Conservation (phyloP, 2,888 invertebrate species). For the Sabatieria punctata region DNA sequence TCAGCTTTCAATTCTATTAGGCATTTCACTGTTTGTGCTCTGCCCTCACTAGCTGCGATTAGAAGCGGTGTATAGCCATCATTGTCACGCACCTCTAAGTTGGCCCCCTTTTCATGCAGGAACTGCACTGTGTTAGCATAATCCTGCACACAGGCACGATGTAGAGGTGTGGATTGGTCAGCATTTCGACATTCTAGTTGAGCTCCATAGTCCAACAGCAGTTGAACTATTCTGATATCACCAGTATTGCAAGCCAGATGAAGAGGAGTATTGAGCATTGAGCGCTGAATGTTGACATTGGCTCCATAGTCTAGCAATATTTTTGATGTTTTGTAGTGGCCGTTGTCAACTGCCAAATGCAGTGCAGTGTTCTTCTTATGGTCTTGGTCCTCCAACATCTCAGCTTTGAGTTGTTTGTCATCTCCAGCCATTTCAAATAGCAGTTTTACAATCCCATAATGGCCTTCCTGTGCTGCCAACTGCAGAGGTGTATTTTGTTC, state of each 20-base stretch:
- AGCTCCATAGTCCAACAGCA: conserved; percentile 32
- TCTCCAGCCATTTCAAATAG: conserved; percentile 26
- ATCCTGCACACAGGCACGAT: conserved; percentile 27
- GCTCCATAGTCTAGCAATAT: conserved; percentile 51
- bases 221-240: conserved; percentile 22
- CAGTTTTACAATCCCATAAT: conserved; percentile 26
- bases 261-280: conserved; percentile 59
- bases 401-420: conserved; percentile 51
- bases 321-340: conserved; percentile 56
- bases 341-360: conserved; percentile 72
- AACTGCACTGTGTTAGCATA: neutral
- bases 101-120: conserved; percentile 28
- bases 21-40: conserved; percentile 27
- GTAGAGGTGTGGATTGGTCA: conserved; percentile 35
- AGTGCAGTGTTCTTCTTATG: conserved; percentile 66
- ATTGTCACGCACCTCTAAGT: conserved; percentile 32
- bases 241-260: conserved; percentile 49
- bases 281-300: conserved; percentile 52
- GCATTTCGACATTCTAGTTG: conserved; percentile 34
- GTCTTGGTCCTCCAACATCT: conserved; percentile 55
- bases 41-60: conserved; percentile 34
- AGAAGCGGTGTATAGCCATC: conserved; percentile 36
- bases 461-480: conserved; percentile 61
- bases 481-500: conserved; percentile 53
- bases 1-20: conserved; percentile 33